A percentile compares a stretch with the other conserved stretches of the same genome.
These are phyloP conservation scores for Achroia grisella DNA, from an alignment of 1,140 invertebrate genomes.

Conservation along the genomic window DNA sequence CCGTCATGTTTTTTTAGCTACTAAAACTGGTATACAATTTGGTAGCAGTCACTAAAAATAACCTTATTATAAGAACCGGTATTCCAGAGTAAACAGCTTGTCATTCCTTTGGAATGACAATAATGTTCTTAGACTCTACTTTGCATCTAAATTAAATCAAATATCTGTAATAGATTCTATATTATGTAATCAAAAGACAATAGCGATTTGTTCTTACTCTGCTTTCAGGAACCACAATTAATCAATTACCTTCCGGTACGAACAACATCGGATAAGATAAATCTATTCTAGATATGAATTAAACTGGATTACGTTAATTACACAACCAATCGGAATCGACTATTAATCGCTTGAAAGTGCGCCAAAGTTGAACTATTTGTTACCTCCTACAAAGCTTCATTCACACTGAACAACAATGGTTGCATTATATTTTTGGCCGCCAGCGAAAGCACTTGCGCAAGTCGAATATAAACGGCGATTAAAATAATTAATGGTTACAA, in stretches of 20 bases:
- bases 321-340: constrained; percentile 1
- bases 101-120: too few species aligned
- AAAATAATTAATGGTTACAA: constrained; percentile 60
- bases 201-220: too few species aligned
- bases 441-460: constrained; percentile 58
- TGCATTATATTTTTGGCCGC: constrained; percentile 50
- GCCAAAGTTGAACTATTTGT: constrained; percentile 32
- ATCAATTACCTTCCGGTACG: background rate
- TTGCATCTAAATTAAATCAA: too few species aligned
- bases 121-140: too few species aligned
- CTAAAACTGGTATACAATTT: too few species aligned
- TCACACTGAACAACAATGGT: constrained; percentile 53
- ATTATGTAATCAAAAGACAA: too few species aligned
- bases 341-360: background rate
- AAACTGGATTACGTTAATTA: background rate
- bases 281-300: background rate
- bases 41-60: too few species aligned
- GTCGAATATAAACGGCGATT: constrained; percentile 40
- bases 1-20: too few species aligned
- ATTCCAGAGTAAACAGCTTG: too few species aligned
- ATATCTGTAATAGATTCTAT: too few species aligned
- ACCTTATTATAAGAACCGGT: too few species aligned
- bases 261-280: background rate
- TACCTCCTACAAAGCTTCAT: constrained; percentile 44
- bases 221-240: background rate